phyloP scores from a whole-genome alignment of 2,113 vertebrate genomes.

The Epinephelus fuscoguttatus region DNA sequence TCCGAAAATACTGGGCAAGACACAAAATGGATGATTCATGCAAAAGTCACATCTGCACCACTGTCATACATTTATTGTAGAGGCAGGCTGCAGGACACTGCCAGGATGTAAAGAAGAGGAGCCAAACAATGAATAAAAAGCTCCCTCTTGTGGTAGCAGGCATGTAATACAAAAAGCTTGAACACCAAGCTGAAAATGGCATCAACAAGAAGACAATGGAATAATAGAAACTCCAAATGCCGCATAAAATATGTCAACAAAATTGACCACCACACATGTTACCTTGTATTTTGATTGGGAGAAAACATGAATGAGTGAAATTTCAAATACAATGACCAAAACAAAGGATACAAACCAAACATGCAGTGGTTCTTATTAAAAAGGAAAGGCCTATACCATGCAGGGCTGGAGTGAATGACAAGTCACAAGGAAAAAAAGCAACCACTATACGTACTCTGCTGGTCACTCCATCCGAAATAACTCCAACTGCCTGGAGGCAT shows the following conservation, averaged over 20 bases:
- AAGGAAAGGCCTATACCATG: constrained; percentile 20
- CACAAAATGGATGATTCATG: neutral
- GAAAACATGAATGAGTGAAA: neutral
- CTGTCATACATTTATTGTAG: neutral
- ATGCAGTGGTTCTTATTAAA: neutral
- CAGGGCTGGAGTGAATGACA: neutral
- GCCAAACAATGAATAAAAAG: neutral
- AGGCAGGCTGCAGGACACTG: neutral
- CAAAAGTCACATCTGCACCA: neutral
- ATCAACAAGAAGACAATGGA: neutral
- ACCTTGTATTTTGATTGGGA: neutral
- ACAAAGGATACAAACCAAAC: constrained; percentile 11
- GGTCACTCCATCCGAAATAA: constrained; percentile 97
- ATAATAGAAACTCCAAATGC: neutral
- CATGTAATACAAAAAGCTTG: constrained; percentile 13
- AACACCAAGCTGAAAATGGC: neutral
- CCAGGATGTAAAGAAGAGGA: neutral
- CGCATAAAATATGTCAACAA: neutral
- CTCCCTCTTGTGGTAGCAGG: constrained; percentile 57
- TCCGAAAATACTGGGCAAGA: neutral
- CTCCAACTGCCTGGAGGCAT: constrained; percentile 91
- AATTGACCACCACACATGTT: neutral
- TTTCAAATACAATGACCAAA: constrained; percentile 4
- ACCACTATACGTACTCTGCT: constrained; percentile 92
- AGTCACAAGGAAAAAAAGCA: constrained; percentile 26